Conservation (phyloP, 2,797 vertebrate species). For the Thaleichthys pacificus region DNA sequence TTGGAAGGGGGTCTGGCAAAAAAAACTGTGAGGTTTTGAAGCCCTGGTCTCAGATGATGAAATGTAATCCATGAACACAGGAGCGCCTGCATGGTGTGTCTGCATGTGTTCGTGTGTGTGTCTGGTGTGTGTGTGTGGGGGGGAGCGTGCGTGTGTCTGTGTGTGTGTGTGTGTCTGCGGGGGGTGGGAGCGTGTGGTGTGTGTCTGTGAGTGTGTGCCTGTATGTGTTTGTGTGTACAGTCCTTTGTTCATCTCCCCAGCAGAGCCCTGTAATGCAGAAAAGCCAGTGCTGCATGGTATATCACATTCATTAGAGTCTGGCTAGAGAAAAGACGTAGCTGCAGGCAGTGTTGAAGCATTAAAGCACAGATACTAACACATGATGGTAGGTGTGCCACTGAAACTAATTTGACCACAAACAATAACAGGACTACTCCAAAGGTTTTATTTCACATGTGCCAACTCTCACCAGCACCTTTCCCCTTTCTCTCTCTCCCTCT, state of each 20-base stretch:
- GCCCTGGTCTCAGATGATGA: too few species aligned
- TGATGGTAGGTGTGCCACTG: conserved; percentile 7
- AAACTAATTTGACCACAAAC: conserved; percentile 39
- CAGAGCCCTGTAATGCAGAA: conserved; percentile 44
- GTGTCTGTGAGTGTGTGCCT: too few species aligned
- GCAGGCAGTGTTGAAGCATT: conserved; percentile 28
- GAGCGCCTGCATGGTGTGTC: conserved; percentile 46
- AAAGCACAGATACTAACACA: conserved; percentile 33
- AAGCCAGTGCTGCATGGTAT: conserved; percentile 54
- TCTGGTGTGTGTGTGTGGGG: conserved; percentile 31
- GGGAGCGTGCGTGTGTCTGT: background rate
- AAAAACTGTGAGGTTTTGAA: too few species aligned
- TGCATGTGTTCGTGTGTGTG: conserved; percentile 13
- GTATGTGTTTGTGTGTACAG: conserved; percentile 43
- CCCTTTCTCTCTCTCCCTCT: background rate
- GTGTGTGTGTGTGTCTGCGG: background rate
- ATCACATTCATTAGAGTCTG: conserved; percentile 56
- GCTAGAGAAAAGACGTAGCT: conserved; percentile 35
- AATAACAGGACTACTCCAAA: conserved; percentile 20
- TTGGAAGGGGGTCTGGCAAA: too few species aligned
- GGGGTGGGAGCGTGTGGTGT: too few species aligned
- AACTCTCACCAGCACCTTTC: background rate
- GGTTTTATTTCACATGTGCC: conserved; percentile 1
- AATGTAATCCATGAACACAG: too few species aligned
- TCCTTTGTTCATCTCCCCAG: conserved; percentile 67